phyloP scores from a whole-genome alignment of 2,888 invertebrate genomes.

The Mellilla xanthometata region DNA sequence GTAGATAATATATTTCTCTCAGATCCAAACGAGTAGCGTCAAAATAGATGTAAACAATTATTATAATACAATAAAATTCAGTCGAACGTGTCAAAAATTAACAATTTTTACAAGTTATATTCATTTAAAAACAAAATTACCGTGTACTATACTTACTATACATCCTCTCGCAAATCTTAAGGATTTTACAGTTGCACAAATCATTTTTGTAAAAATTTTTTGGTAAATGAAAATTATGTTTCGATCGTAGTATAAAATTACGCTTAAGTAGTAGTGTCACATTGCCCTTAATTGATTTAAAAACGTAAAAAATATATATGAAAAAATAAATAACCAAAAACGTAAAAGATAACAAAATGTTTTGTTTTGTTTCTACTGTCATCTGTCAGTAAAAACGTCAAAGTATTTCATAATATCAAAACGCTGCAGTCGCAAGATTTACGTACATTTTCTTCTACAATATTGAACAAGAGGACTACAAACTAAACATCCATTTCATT shows the following conservation, averaged over 20 bases:
- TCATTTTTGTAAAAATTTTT: slow-evolving; percentile 52
- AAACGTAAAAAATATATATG: no score
- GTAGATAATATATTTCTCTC: slow-evolving; percentile 33
- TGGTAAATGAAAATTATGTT: slow-evolving; percentile 55
- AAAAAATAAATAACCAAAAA: no score
- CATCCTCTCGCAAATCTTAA: slow-evolving; percentile 9
- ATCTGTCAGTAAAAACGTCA: no score
- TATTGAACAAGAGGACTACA: not conserved
- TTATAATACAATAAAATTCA: slow-evolving; percentile 65
- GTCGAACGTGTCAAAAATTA: slow-evolving; percentile 69
- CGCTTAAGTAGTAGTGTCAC: slow-evolving; percentile 58
- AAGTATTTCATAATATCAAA: no score
- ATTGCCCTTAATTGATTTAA: slow-evolving; percentile 28
- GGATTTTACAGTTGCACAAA: slow-evolving; percentile 32
- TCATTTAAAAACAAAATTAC: slow-evolving; percentile 72
- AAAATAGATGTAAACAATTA: slow-evolving; percentile 40
- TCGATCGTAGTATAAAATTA: slow-evolving; percentile 61
- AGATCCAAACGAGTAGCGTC: slow-evolving; percentile 26
- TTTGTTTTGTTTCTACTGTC: no score
- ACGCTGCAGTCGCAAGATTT: no score
- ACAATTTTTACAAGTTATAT: slow-evolving; percentile 61
- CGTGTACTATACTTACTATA: slow-evolving; percentile 47
- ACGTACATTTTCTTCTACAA: not conserved
- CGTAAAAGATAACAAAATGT: no score
- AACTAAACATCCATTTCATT: not conserved